Evolutionary conservation across 1,140 invertebrate species (phyloP), one percentile per base, ranked within the genome.

Genomic region (Centruroides vittatus): DNA sequence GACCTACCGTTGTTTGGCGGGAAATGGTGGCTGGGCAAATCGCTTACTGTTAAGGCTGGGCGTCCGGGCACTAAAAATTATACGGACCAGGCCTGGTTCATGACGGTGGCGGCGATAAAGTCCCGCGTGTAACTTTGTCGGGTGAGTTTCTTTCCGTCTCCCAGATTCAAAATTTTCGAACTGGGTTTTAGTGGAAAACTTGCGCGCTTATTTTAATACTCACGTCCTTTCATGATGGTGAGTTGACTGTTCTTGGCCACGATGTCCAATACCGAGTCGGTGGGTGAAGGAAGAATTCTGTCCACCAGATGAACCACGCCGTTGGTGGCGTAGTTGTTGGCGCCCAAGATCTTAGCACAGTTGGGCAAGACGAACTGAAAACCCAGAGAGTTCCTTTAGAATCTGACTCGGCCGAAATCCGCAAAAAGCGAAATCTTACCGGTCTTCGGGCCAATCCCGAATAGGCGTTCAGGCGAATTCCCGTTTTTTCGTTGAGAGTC

Each of bases 251-350:
- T 74, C 35, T 68, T 70, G 5, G 70, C 68, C 41, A 81, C 68
- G 3, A 80, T 68, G 34, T 81, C 76, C 34, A 71, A 65, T 10
- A 82, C 61, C 5, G 75, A 72, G 51, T 75, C 70, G 3, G 71
- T 74, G 0, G 78, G 78, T 12, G 75, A 75, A 12, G 70, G 70
- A 11, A 82, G 62, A 3, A 79, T 69, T 55, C 73, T 68, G 48
- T 80, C 75, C 4, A 81, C 69, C 5, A 77, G 68, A 65, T 82
- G 80, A 7, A 82, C 73, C 35, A 81, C 73, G 4, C 79, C 79
- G 64, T 79, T 79, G 3, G 68, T 72, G 1, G 78, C 76, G 59
- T 73, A 67, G 60, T 77, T 74, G 67, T 81, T 75, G 61, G 60
- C 61, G 35, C 66, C 64, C 7, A 64, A 62, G 0, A 77, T 66